Percentiles rank a stretch among this genome's conserved stretches.
These are phyloP conservation scores for Craseonycteris thonglongyai DNA, from an alignment of 2,113 vertebrate species.

Conservation along the genomic window DNA sequence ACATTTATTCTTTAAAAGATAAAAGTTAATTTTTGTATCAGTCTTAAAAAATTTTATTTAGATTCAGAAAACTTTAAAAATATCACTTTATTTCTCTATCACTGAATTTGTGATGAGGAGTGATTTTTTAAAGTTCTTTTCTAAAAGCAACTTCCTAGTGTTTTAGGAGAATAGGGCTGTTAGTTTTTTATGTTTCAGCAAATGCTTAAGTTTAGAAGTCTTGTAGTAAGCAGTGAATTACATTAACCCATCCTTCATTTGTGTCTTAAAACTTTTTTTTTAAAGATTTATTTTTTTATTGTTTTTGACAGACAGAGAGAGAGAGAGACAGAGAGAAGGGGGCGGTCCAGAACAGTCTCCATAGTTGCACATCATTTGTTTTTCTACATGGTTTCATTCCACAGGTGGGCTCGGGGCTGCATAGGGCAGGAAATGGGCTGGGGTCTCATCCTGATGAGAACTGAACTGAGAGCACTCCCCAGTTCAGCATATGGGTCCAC, in stretches of 20 bases:
- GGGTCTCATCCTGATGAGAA: too few relatives aligned
- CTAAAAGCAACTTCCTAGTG: neutral
- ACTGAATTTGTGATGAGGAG: neutral
- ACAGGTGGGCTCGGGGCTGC: too few relatives aligned
- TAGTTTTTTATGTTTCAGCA: neutral
- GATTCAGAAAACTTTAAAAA: neutral
- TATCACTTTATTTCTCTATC: neutral
- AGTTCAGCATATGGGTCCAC: too few relatives aligned
- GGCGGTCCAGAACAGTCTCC: too few relatives aligned
- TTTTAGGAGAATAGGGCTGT: neutral
- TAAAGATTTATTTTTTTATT: too few relatives aligned
- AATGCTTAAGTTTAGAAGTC: neutral
- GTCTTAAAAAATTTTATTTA: neutral
- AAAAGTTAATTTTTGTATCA: neutral
- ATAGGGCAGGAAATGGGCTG: too few relatives aligned
- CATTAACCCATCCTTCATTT: neutral
- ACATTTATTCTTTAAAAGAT: conserved; percentile 2
- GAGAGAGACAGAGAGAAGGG: too few relatives aligned
- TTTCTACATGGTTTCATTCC: too few relatives aligned
- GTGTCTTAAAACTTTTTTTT: neutral
- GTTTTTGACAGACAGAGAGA: too few relatives aligned
- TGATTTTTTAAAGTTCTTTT: neutral
- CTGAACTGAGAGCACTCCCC: too few relatives aligned
- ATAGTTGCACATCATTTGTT: too few relatives aligned
- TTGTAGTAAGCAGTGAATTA: neutral